Conservation (phyloP, 1,140 invertebrate species). For the Pseudomyrmex cubaensis region DNA sequence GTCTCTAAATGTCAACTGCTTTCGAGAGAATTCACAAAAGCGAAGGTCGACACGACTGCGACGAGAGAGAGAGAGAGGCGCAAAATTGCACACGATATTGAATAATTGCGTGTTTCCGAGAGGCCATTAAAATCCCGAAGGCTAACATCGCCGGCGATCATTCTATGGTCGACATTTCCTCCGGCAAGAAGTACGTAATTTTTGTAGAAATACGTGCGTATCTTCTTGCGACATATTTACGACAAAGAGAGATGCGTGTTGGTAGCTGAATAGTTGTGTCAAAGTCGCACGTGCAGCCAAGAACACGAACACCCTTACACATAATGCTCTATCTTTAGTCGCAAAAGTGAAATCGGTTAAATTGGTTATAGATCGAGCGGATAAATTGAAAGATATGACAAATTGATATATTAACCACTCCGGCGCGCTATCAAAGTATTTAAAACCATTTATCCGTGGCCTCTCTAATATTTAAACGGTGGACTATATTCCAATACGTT, state of each 20-base stretch:
- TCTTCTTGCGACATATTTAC: constrained; percentile 38
- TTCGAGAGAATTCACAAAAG: constrained; percentile 18
- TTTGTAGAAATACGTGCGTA: constrained; percentile 16
- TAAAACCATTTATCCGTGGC: neutral
- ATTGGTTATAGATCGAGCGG: neutral
- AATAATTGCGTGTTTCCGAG: constrained; percentile 10
- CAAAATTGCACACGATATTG: constrained; percentile 26
- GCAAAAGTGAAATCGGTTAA: neutral
- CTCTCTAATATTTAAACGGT: neutral
- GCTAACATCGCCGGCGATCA: neutral
- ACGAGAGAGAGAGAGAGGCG: neutral
- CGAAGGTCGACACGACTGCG: neutral
- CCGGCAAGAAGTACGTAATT: constrained; percentile 26
- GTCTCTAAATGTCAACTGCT: constrained; percentile 27
- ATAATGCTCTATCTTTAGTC: too few species aligned
- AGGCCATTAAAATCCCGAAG: constrained; percentile 32
- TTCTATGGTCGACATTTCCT: constrained; percentile 7
- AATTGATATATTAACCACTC: neutral
- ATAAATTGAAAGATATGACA: neutral
- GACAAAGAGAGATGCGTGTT: neutral
- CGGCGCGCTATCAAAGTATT: neutral
- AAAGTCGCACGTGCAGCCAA: neutral
- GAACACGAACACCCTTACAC: too few species aligned
- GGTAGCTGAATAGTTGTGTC: constrained; percentile 34
- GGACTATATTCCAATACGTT: neutral